Evolutionary conservation across 2,888 invertebrate species (phyloP).

Genomic region (Autographa pulchrina): DNA sequence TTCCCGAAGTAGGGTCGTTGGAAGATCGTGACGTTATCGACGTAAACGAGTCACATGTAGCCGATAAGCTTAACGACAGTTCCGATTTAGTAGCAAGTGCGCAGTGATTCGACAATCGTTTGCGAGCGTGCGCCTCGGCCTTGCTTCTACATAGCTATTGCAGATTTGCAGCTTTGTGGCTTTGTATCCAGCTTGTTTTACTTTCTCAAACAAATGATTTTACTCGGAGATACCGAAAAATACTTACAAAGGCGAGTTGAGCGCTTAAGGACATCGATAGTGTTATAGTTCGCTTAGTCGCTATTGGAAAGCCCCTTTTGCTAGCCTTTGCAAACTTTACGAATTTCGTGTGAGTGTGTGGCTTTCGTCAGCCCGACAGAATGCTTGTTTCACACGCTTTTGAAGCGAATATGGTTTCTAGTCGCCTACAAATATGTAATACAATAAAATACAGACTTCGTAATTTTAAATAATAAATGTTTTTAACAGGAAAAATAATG

Average conservation of each 20-base stretch:
- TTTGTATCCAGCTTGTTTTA: constrained; percentile 41
- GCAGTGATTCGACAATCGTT: constrained; percentile 67
- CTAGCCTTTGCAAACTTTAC: background rate
- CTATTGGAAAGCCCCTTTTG: background rate
- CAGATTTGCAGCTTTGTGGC: constrained; percentile 43
- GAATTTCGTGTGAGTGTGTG: too few species aligned
- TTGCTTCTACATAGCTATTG: constrained; percentile 33
- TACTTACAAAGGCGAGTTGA: constrained; percentile 13
- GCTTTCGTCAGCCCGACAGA: too few species aligned
- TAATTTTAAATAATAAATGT: too few species aligned
- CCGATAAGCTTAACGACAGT: constrained; percentile 77
- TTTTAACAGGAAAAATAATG: too few species aligned
- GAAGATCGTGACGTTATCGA: constrained; percentile 64
- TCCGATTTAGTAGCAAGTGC: constrained; percentile 68
- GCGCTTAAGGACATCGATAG: constrained; percentile 14
- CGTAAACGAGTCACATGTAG: constrained; percentile 67
- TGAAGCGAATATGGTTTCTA: too few species aligned
- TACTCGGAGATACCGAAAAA: constrained; percentile 11
- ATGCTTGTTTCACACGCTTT: too few species aligned
- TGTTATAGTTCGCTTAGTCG: constrained; percentile 6
- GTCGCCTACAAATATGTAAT: too few species aligned
- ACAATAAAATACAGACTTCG: too few species aligned
- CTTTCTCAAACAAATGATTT: constrained; percentile 25
- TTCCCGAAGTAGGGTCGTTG: constrained; percentile 69
- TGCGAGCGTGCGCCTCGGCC: constrained; percentile 57